These are phyloP conservation scores for Stenodera caucasica DNA, from an alignment of 2,888 invertebrate genomes.

Conservation along the genomic window DNA sequence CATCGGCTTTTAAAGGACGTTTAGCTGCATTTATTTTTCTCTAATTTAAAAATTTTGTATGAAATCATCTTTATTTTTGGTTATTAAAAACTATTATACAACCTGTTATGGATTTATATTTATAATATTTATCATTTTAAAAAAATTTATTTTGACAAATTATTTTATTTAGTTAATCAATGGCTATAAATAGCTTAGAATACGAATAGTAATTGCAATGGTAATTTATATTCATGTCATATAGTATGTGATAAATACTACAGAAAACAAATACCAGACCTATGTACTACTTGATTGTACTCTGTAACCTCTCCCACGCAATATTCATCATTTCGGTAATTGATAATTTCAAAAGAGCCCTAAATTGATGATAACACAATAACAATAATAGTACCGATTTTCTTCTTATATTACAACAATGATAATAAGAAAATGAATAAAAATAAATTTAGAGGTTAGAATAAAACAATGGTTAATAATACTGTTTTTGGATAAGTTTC, in stretches of 20 bases:
- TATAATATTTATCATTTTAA: constrained; percentile 13
- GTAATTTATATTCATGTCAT: constrained; percentile 25
- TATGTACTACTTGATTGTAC: neutral
- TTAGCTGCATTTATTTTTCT: constrained; percentile 9
- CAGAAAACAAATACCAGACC: neutral
- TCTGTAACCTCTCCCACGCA: constrained; percentile 11
- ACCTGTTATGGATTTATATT: constrained; percentile 14
- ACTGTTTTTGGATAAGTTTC: neutral
- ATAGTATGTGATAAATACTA: constrained; percentile 1
- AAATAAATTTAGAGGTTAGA: too few relatives aligned
- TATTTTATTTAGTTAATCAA: constrained; percentile 26
- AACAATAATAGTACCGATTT: constrained; percentile 2
- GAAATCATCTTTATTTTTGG: constrained; percentile 26
- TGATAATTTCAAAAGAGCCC: constrained; percentile 8
- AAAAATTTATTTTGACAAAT: constrained; percentile 18
- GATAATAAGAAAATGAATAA: neutral
- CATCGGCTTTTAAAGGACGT: constrained; percentile 15
- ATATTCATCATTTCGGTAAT: constrained; percentile 7
- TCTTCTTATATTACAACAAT: neutral
- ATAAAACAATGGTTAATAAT: neutral
- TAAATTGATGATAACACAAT: constrained; percentile 9
- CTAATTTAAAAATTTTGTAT: constrained; percentile 4
- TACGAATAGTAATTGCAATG: constrained; percentile 21
- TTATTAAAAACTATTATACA: constrained; percentile 12
- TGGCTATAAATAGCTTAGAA: constrained; percentile 21